Conservation (phyloP, 2,888 invertebrate species). For the Nycteola revayana region DNA sequence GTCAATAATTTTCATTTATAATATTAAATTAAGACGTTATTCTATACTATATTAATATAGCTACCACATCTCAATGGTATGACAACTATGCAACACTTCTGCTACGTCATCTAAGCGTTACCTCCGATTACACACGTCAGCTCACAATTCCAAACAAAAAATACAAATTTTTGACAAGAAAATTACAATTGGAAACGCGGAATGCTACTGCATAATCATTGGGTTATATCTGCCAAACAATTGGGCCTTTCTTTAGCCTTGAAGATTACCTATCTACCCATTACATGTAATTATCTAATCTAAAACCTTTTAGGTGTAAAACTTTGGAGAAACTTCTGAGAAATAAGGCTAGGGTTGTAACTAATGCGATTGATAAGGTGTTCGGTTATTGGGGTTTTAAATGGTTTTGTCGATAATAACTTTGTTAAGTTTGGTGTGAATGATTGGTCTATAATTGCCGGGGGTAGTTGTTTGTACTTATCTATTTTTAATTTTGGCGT, state of each 20-base stretch:
- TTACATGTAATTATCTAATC: constrained; percentile 79
- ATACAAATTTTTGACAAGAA: constrained; percentile 56
- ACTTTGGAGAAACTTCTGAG: constrained; percentile 69
- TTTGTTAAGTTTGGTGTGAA: no score
- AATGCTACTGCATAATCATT: constrained; percentile 67
- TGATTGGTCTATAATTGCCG: no score
- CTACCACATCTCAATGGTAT: no score
- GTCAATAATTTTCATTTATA: no score
- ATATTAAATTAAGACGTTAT: no score
- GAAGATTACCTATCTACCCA: constrained; percentile 54
- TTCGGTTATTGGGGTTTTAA: no score
- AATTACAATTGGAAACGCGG: constrained; percentile 50
- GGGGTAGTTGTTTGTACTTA: no score
- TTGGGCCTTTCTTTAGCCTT: constrained; percentile 46
- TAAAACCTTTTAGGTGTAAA: constrained; percentile 78
- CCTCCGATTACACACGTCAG: constrained; percentile 19
- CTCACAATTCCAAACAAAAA: constrained; percentile 21
- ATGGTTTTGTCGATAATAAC: no score
- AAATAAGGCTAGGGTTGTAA: constrained; percentile 43
- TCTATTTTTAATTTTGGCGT: no score
- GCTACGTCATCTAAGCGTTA: constrained; percentile 29
- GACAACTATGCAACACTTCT: constrained; percentile 3
- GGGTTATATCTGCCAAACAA: constrained; percentile 59
- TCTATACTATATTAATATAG: no score
- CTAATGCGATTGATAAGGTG: constrained; percentile 10